A percentile compares a stretch with the other conserved stretches of the same genome.
Evolutionary conservation across 1,140 invertebrate species (phyloP).

Genomic region (Mizuhopecten yessoensis): DNA sequence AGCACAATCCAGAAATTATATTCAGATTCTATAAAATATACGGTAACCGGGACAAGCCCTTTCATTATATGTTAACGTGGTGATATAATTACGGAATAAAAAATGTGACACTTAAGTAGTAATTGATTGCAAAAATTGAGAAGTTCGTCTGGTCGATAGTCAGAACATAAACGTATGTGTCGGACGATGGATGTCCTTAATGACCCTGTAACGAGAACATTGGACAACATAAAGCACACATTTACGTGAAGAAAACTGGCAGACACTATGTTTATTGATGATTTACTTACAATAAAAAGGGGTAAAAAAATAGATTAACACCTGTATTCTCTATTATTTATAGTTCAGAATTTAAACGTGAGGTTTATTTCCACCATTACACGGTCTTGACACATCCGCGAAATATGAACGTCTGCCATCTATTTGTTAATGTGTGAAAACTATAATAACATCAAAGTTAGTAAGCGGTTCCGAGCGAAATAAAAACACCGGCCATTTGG

Average conservation of each 20-base stretch:
- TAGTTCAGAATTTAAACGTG: too few species aligned
- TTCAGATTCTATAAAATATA: neutral
- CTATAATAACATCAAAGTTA: too few species aligned
- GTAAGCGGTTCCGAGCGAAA: too few species aligned
- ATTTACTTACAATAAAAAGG: neutral
- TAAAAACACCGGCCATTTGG: too few species aligned
- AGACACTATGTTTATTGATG: neutral
- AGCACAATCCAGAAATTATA: neutral
- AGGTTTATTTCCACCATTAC: too few species aligned
- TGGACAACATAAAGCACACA: too few species aligned
- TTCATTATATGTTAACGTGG: neutral
- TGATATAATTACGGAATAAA: neutral
- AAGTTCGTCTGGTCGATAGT: too few species aligned
- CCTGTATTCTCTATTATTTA: too few species aligned
- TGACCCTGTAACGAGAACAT: neutral
- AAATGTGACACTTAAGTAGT: neutral
- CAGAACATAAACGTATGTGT: neutral
- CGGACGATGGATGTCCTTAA: neutral
- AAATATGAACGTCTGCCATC: too few species aligned
- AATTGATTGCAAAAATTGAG: neutral
- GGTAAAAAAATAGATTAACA: neutral
- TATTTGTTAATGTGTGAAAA: too few species aligned
- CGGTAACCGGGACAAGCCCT: neutral
- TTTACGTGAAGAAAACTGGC: neutral
- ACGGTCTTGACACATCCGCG: too few species aligned